Evolutionary conservation across 2,113 vertebrate species (phyloP).

Genomic region (Corydoras maculifer): DNA sequence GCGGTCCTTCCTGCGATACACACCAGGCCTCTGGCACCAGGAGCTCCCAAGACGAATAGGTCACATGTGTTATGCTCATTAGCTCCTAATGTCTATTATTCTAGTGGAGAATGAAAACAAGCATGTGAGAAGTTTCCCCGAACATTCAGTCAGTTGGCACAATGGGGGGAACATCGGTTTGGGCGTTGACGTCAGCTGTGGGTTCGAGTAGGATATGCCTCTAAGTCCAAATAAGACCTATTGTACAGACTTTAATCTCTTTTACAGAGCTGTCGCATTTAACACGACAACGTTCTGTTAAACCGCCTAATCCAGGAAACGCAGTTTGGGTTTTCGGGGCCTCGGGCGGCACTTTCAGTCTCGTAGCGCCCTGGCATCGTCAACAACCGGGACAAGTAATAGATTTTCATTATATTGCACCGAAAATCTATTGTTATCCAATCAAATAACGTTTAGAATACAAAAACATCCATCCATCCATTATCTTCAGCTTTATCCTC

Average conservation of each 20-base stretch:
- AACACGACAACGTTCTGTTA: too few species aligned
- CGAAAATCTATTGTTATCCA: too few species aligned
- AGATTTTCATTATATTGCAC: too few species aligned
- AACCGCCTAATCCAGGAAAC: too few species aligned
- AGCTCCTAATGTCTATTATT: slow-evolving; percentile 39
- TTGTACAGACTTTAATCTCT: slow-evolving; percentile 20
- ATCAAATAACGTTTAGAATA: too few species aligned
- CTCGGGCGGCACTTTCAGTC: too few species aligned
- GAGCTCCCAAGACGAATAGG: slow-evolving; percentile 37
- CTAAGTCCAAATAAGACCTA: slow-evolving; percentile 5
- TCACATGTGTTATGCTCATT: slow-evolving; percentile 65
- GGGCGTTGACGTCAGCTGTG: background rate
- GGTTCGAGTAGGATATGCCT: background rate
- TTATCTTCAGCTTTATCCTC: too few species aligned
- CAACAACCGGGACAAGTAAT: too few species aligned
- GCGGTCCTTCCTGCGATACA: slow-evolving; percentile 13
- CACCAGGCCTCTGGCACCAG: slow-evolving; percentile 12
- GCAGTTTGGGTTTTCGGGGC: too few species aligned
- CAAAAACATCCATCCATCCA: too few species aligned
- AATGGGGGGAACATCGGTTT: slow-evolving; percentile 32
- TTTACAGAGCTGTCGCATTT: background rate
- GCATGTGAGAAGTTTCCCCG: slow-evolving; percentile 8
- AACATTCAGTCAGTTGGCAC: slow-evolving; percentile 46
- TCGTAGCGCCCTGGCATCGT: too few species aligned
- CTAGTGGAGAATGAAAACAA: slow-evolving; percentile 43